A percentile compares a stretch with the other conserved stretches of the same genome.
These are phyloP conservation scores for Aythya baeri DNA, from an alignment of 2,113 vertebrate genomes.

Conservation along the genomic window DNA sequence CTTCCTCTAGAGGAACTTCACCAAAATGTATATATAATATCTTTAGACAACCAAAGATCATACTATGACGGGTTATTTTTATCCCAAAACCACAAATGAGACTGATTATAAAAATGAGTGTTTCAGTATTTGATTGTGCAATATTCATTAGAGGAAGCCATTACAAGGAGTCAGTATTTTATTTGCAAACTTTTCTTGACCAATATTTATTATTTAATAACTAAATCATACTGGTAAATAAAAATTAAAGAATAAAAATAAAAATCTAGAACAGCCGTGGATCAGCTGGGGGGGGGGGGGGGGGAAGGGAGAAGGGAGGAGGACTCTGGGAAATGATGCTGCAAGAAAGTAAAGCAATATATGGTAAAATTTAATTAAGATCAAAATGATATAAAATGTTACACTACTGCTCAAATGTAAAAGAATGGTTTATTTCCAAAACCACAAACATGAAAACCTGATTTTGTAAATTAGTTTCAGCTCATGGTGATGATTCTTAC, in stretches of 20 bases:
- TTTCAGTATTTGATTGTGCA: neutral
- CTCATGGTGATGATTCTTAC: neutral
- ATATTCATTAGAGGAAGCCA: neutral
- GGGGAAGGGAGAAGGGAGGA: too few relatives aligned
- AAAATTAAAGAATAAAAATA: neutral
- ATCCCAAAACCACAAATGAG: neutral
- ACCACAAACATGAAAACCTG: neutral
- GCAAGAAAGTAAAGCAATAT: neutral
- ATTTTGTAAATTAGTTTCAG: neutral
- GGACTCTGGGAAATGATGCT: neutral
- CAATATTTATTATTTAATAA: neutral
- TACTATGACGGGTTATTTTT: neutral
- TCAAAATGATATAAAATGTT: neutral
- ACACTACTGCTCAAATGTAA: neutral
- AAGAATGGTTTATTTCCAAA: neutral
- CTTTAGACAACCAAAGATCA: neutral
- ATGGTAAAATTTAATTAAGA: constrained; percentile 10
- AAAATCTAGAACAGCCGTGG: neutral
- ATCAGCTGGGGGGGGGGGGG: neutral
- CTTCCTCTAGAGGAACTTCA: neutral
- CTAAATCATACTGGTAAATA: neutral
- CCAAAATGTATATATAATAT: neutral
- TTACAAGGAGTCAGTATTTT: neutral
- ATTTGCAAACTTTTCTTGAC: neutral
- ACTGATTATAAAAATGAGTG: neutral